These are phyloP conservation scores for Clarias pachynema DNA, from an alignment of 2,797 vertebrate species.

Conservation along the genomic window DNA sequence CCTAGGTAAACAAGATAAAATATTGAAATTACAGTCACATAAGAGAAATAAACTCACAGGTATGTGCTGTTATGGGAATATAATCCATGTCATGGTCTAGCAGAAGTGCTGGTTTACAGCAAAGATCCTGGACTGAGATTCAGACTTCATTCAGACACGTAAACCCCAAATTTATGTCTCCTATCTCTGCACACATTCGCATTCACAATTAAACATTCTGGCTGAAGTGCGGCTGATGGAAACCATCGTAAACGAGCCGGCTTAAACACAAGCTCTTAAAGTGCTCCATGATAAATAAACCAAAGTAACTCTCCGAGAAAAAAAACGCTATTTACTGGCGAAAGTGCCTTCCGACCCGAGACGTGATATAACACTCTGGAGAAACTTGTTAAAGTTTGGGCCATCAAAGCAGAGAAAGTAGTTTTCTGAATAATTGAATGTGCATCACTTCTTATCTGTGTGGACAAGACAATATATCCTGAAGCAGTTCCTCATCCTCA, in stretches of 20 bases:
- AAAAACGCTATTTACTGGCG: background rate
- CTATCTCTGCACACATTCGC: background rate
- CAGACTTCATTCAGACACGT: background rate
- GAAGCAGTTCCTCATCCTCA: background rate
- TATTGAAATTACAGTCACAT: no score
- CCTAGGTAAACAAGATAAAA: no score
- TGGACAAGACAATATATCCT: background rate
- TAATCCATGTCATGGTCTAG: background rate
- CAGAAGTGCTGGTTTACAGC: background rate
- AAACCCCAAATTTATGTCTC: background rate
- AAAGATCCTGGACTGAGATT: background rate
- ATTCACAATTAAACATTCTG: background rate
- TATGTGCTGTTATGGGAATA: background rate
- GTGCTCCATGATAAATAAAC: background rate
- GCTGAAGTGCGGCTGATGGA: no score
- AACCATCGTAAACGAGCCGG: background rate
- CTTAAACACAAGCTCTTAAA: constrained; percentile 1
- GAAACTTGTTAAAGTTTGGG: background rate
- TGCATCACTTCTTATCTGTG: background rate
- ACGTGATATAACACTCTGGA: background rate
- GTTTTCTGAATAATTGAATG: background rate
- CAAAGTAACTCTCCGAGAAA: background rate
- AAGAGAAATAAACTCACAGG: background rate
- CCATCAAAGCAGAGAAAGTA: background rate
- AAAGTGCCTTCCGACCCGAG: background rate